Base-by-base conservation (phyloP, 2,113 vertebrate species). In the Sinosuthora webbiana region DNA sequence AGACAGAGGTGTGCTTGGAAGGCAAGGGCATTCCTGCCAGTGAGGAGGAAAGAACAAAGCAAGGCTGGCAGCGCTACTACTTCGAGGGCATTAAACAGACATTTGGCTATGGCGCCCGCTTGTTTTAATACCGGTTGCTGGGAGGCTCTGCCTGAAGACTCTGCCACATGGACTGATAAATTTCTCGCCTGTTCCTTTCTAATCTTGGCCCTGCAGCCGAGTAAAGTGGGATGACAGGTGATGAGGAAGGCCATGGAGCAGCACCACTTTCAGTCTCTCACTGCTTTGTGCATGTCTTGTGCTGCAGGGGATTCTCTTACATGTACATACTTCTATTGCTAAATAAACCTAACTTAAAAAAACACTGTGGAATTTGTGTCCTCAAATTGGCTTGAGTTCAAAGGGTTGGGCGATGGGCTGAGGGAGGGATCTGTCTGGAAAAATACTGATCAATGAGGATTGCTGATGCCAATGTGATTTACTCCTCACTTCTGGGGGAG, bases 61-160 rank as follows among this genome's bases (percentile, higher is more conserved):
- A 99, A 97, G 99, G 99, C 80, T 99, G 99, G 99, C 98, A 97
- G 94, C 98, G 98, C 89, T 99, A 99, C 93, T 99, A 99, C 96
- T 99, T 99, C 4, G 98, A 99, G 92, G 98, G 99, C 97, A 99
- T 99, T 95, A 99, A 99, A 98, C 99, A 99, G 98, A 99, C 99
- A 20, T 99, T 99, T 94, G 99, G 99, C 90, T 99, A 98, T 15
- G 99, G 99, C 0, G 98, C 99, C 27, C 97, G 98, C 78, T 98
- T 99, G 85, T 98, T 98, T 97, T 99, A 98, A 98, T 94, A 85
- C 69, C 1, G 4, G 83, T 87, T 65, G 78, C 42, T 64, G 81
- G 60, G 80, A 94, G 85, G 65, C 79, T 94, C 87, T 73, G 59
- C 83, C 81, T 57, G 87, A 96, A 94, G 94, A 91, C 89, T 97